Percentiles rank a stretch among this genome's conserved stretches.
Conservation (phyloP, 2,888 invertebrate genomes). For the Synergus japonicus region DNA sequence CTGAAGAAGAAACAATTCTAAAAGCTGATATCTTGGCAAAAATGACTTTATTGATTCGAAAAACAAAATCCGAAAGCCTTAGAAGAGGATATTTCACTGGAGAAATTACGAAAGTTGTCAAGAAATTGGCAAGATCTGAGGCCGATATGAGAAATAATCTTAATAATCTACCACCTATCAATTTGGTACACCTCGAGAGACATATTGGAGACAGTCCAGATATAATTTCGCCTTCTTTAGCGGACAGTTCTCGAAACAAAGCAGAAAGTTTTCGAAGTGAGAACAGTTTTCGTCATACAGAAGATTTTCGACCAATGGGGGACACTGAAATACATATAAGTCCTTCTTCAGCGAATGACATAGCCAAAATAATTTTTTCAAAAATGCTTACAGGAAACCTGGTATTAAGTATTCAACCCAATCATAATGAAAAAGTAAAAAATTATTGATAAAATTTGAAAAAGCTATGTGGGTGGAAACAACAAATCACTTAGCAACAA, state of each 20-base stretch:
- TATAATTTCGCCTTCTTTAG: conserved; percentile 44
- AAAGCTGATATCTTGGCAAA: conserved; percentile 60
- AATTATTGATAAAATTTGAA: neutral
- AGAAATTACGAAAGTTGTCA: conserved; percentile 49
- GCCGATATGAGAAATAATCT: conserved; percentile 61
- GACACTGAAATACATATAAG: neutral
- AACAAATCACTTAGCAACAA: neutral
- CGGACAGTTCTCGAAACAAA: neutral
- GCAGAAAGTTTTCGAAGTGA: neutral
- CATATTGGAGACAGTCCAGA: conserved; percentile 67
- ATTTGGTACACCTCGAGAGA: conserved; percentile 62
- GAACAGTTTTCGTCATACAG: too few relatives aligned
- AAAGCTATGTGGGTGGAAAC: neutral
- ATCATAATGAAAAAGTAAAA: neutral
- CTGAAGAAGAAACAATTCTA: conserved; percentile 6
- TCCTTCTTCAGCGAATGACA: conserved; percentile 43
- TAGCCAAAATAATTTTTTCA: conserved; percentile 71
- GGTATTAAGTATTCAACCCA: conserved; percentile 44
- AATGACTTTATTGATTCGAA: conserved; percentile 66
- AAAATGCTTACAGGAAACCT: conserved; percentile 67
- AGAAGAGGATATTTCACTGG: conserved; percentile 55
- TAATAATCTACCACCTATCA: conserved; percentile 38
- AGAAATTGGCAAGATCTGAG: conserved; percentile 68
- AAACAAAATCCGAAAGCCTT: conserved; percentile 72
- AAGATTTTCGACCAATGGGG: neutral